Evolutionary conservation across 2,113 vertebrate species (phyloP), one percentile per base, ranked within the genome.

Genomic region (Antennarius striatus): DNA sequence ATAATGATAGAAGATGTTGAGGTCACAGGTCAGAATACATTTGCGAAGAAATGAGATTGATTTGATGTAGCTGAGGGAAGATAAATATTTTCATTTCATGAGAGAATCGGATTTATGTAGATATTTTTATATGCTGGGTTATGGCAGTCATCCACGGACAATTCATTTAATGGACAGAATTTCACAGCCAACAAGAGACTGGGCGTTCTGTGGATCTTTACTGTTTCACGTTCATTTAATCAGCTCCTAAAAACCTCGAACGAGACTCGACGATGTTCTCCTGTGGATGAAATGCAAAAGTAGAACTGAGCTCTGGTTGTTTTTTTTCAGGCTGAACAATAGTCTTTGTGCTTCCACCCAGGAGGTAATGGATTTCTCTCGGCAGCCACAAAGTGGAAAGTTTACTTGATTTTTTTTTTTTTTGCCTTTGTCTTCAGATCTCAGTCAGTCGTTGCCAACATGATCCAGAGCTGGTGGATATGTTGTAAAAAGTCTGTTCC

Each of bases 401-500:
- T 75, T 58, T 42, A 42, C 16, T 48, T 71, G 39, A 22, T 22
- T 22, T 22, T 22, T 22, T 1, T 22, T 22, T 22, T 22, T 22
- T 22, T 22, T 22, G 22, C 22, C 57, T 83, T 82, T 77, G 47
- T 83, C 84, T 61, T 78, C 57, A 0, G 30, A 46, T 61, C 52
- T 73, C 51, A 22, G 22, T 22, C 30, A 16, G 12, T 55, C 47
- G 43, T 16, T 77, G 70, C 68, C 77, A 90, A 52, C 30, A 13
- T 45, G 32, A 57, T 79, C 49, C 59, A 56, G 72, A 77, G 75
- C 45, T 67, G 45, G 71, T 69, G 52, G 66, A 36, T 52, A 43
- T 58, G 71, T 82, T 85, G 76, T 82, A 82, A 81, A 83, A 86
- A 45, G 69, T 22, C 6, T 9, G 53, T 76, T 73, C 73, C 59